These are phyloP conservation scores for Catharus bicknelli DNA, from an alignment of 2,113 vertebrate species.

Conservation along the genomic window DNA sequence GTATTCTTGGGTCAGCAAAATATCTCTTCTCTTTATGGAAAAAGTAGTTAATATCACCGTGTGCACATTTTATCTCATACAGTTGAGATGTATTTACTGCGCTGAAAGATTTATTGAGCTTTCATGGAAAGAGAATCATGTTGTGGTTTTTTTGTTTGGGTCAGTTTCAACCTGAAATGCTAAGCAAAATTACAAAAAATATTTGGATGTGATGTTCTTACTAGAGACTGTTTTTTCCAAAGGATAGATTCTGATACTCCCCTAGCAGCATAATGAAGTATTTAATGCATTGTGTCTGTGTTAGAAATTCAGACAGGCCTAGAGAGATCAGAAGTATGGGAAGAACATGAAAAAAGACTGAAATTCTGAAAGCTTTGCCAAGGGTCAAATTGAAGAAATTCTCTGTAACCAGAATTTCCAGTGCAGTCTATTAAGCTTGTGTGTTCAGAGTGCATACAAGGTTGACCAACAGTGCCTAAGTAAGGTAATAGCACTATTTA, in stretches of 20 bases:
- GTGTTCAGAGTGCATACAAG: background rate
- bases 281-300: background rate
- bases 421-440: background rate
- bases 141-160: conserved; percentile 9
- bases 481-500: background rate
- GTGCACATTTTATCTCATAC: background rate
- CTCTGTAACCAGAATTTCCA: conserved; percentile 32
- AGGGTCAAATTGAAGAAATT: background rate
- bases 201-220: background rate
- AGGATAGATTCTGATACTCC: conserved; percentile 32
- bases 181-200: conserved; percentile 15
- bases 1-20: background rate
- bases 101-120: conserved; percentile 19
- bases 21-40: background rate
- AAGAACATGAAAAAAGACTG: conserved; percentile 5
- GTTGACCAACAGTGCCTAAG: background rate
- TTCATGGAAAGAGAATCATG: conserved; percentile 15
- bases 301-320: conserved; percentile 14
- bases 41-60: conserved; percentile 16
- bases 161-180: conserved; percentile 25
- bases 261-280: background rate
- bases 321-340: conserved; percentile 19
- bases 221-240: background rate
- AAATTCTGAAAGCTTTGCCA: conserved; percentile 1
- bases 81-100: background rate